A percentile compares a stretch with the other conserved stretches of the same genome.
phyloP scores from a whole-genome alignment of 2,888 invertebrate species.

The Kuschelorhynchus macadamiae region DNA sequence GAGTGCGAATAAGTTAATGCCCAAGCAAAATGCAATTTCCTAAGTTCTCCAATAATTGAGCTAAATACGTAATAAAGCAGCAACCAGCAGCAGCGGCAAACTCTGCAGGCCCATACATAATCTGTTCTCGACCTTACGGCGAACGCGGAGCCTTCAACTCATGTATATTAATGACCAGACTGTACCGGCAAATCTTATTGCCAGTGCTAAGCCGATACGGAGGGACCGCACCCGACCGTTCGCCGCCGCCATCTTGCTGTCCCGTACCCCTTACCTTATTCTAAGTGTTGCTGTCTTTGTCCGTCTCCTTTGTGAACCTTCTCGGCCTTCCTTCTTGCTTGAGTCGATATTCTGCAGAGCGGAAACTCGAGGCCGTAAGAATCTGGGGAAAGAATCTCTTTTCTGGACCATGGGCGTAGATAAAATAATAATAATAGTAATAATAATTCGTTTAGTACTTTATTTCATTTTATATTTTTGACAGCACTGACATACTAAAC shows the following conservation, averaged over 20 bases:
- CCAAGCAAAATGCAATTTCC: too few species aligned
- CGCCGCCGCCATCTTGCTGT: constrained; percentile 60
- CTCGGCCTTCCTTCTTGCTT: constrained; percentile 49
- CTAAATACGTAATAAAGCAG: constrained; percentile 21
- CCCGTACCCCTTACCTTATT: constrained; percentile 61
- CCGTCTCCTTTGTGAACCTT: constrained; percentile 55
- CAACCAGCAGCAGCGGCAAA: constrained; percentile 24
- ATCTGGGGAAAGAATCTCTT: constrained; percentile 43
- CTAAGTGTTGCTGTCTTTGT: constrained; percentile 59
- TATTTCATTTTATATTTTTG: background rate
- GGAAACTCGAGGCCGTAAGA: constrained; percentile 37
- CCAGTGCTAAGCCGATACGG: constrained; percentile 68
- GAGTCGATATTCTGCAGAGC: constrained; percentile 51
- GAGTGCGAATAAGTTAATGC: too few species aligned
- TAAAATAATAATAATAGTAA: background rate
- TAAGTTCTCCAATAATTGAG: too few species aligned
- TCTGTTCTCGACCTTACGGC: constrained; percentile 37
- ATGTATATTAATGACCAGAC: constrained; percentile 69
- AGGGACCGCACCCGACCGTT: constrained; percentile 55
- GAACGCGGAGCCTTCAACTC: constrained; percentile 57
- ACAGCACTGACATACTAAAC: too few species aligned
- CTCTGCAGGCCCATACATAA: constrained; percentile 42
- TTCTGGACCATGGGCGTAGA: constrained; percentile 27
- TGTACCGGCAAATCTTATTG: constrained; percentile 69
- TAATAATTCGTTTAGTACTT: too few species aligned